Base-by-base conservation (phyloP, 37 sponge, comb jelly and placozoan species). In the Crambe crambe region DNA sequence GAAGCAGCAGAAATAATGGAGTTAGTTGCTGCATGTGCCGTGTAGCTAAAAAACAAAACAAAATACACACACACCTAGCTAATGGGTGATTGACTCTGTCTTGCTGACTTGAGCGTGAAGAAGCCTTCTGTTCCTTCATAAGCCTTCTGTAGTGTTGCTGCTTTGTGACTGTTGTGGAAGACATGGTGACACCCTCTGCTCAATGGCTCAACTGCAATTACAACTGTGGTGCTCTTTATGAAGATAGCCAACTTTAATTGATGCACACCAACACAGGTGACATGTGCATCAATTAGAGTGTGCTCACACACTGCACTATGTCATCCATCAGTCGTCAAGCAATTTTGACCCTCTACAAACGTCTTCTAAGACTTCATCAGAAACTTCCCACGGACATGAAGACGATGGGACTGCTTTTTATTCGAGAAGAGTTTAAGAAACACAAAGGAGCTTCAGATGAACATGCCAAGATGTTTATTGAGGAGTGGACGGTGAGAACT, bases 401-500 rank as follows among this genome's bases (percentile, higher is more conserved):
- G 38, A 18, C 38, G 1, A 9, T 90, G 23, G 90, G 90, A 20
- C 25, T 17, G 4, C 42, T 10, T 23, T 90, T 79, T 58, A 40
- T 90, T 42, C 38, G 77, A 18, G 63, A 75, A 37, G 90, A 90
- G 56, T 90, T 90, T 67, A 80, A 85, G 67, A 80, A 37, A 37
- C 90, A 90, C 73, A 84, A 80, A 41, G 41, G 40, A 9, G 81
- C 72, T 0, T 58, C 72, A 0, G 59, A 61, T 15, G 77, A 62
- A 8, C 61, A 65, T 56, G 60, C 67, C 2, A 57, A 36, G 29
- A 68, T 37, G 34, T 90, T 90, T 34, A 76, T 80, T 43, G 70
- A 81, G 29, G 90, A 90, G 59, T 90, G 90, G 90, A 80, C 26
- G 40, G 90, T 90, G n/a, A n/a, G n/a, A n/a, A n/a, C n/a, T n/a